Percentiles rank a stretch among this genome's conserved stretches.
These are phyloP conservation scores for Hoplostethus mediterraneus DNA, from an alignment of 2,797 vertebrate species.

Conservation along the genomic window DNA sequence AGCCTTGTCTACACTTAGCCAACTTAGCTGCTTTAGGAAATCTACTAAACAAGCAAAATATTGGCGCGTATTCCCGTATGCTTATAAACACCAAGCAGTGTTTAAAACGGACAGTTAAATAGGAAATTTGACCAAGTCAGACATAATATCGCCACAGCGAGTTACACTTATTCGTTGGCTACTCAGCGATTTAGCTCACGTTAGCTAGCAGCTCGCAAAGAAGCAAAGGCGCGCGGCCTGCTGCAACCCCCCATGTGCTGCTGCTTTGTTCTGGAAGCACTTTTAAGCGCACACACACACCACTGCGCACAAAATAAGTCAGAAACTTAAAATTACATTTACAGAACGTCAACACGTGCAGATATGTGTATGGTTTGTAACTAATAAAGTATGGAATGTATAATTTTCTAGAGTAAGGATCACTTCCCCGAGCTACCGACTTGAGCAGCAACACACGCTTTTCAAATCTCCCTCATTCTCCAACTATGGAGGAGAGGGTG, in stretches of 20 bases:
- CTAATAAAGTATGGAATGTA: neutral
- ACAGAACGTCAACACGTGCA: neutral
- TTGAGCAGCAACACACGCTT: constrained; percentile 83
- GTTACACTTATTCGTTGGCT: neutral
- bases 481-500: constrained; percentile 78
- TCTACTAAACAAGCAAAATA: neutral
- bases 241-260: constrained; percentile 81
- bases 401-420: constrained; percentile 17
- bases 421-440: constrained; percentile 53
- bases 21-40: constrained; percentile 16
- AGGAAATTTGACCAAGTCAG: neutral
- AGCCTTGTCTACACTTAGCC: constrained; percentile 30
- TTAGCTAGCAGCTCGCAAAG: constrained; percentile 56
- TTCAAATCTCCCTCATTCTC: constrained; percentile 94
- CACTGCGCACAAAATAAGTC: constrained; percentile 25
- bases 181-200: constrained; percentile 20
- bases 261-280: constrained; percentile 91
- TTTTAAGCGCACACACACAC: constrained; percentile 59
- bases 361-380: neutral
- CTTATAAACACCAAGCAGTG: neutral
- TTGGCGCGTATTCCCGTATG: neutral
- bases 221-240: constrained; percentile 81
- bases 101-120: neutral
- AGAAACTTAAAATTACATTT: constrained; percentile 19
- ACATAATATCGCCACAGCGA: no score